Conservation (phyloP, 2,797 vertebrate species). For the Sebastes variabilis region DNA sequence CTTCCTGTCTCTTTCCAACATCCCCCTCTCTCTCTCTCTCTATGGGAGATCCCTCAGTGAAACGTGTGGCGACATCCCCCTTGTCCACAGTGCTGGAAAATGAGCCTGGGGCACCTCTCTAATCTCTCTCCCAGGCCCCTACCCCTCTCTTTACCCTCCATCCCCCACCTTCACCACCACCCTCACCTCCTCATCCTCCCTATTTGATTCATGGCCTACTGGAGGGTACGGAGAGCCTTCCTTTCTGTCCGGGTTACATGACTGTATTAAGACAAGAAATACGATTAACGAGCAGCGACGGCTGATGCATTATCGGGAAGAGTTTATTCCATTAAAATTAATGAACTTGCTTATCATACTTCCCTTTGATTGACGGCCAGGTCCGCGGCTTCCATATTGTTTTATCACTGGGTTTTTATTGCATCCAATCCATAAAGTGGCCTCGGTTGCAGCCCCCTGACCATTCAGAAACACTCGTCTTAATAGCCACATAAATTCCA, state of each 20-base stretch:
- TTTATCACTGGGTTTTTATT: conserved; percentile 66
- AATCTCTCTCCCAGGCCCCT: conserved; percentile 32
- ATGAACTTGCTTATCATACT: conserved; percentile 65
- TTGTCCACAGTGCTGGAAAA: conserved; percentile 53
- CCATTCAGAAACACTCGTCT: conserved; percentile 53
- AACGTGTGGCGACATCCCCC: conserved; percentile 73
- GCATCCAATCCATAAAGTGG: conserved; percentile 58
- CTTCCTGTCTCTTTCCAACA: background rate
- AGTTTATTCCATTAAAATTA: conserved; percentile 64
- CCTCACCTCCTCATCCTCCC: background rate
- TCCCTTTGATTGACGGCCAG: conserved; percentile 56
- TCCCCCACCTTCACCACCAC: background rate
- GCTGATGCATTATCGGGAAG: conserved; percentile 27
- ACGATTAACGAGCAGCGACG: conserved; percentile 10
- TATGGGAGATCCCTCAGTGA: conserved; percentile 58
- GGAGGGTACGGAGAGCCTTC: conserved; percentile 27
- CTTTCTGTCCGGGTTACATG: conserved; percentile 17
- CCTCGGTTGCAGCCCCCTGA: conserved; percentile 41
- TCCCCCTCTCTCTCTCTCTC: background rate
- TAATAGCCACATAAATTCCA: conserved; percentile 69
- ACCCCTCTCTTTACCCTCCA: conserved; percentile 16
- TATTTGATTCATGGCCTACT: conserved; percentile 54
- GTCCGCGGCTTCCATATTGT: conserved; percentile 53
- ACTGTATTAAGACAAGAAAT: conserved; percentile 18
- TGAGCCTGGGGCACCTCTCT: conserved; percentile 50